Evolutionary conservation across 2,888 invertebrate species (phyloP), one percentile per base, ranked within the genome.

Genomic region (Entomobrya multifasciata): DNA sequence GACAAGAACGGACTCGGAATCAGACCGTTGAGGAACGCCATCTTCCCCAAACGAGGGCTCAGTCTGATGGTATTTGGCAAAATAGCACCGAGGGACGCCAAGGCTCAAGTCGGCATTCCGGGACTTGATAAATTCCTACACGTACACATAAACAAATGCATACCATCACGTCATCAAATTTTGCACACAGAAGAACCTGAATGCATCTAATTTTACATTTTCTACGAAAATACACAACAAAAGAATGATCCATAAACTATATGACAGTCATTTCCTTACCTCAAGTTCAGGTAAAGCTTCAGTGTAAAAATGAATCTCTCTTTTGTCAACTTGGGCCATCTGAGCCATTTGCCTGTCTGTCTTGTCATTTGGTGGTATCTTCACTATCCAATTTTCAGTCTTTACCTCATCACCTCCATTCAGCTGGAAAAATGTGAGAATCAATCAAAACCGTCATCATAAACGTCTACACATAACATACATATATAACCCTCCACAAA

Each of bases 221-320:
- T n/a, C n/a, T n/a, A n/a, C n/a, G n/a, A n/a, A n/a, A n/a, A n/a
- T n/a, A n/a, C n/a, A n/a, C n/a, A n/a, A n/a, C n/a, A n/a, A n/a
- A 4, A 36, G 5, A 4, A 36, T 8, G 5, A 8, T 8, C 36
- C 36, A 36, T 36, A 36, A 36, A 67, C 41, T 67, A 27, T 44
- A 44, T 44, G 41, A 3, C 44, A 22, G 17, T 41, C 11, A 27
- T 27, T 67, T 67, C 44, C 17, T 70, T 83, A 90, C 90, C 87
- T 90, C 86, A n/a, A 90, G 78, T 86, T 90, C 88, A 67, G 89
- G 88, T 78, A 90, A 88, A 57, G 90, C 90, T 88, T 91, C 90
- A 10, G 91, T 91, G 79, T 91, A 91, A 87, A 91, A 91, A 81
- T 90, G 90, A 80, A 91, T 91, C 86, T 91, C 91, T 49, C 91